Base-by-base conservation (phyloP, 2,113 vertebrate genomes). In the Chaenocephalus aceratus region DNA sequence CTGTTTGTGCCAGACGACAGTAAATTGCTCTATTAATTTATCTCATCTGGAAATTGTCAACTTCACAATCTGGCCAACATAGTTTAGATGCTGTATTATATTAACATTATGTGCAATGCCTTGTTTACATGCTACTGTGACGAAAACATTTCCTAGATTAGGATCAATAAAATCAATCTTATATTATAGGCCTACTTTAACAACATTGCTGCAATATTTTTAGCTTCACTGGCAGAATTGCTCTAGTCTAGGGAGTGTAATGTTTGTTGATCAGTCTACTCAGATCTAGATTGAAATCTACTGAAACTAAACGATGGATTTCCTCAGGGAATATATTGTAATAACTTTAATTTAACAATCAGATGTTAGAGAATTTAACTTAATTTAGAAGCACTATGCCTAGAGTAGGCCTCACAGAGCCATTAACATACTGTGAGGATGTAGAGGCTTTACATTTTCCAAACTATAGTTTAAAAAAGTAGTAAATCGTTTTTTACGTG, bases 1-100 rank as follows among this genome's bases (percentile, higher is more conserved):
- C 44, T 97, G 58, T 95, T 95, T 80, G 93, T 99, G 85, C 95
- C 96, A 5, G 87, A 80, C 3, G 64, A 87, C 0, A 96, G 98
- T 98, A 87, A 96, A 95, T 18, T 3, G 10, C 80, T 83, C 57
- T 76, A 15, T 59, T 75, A 49, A 83, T 77, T 88, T 66, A 85
- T 75, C 64, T 86, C n/a, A 60, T 74, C 83, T 74, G 26, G 36
- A 64, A 57, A 30, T 23, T 44, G 36, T 58, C 65, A 26, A 51
- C 66, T 67, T 36, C 9, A 34, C 41, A 21, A 86, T 58, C 14
- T 44, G 9, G 6, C 46, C n/a, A 68, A 8, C 21, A 2, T 15
- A 21, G 8, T 63, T 80, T 34, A 53, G 7, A 23, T 57, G 7
- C 79, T 72, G 10, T 26, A 30, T 76, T 62, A 0, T 57, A 51